Evolutionary conservation across 2,113 vertebrate species (phyloP).

Genomic region (Vidua macroura): DNA sequence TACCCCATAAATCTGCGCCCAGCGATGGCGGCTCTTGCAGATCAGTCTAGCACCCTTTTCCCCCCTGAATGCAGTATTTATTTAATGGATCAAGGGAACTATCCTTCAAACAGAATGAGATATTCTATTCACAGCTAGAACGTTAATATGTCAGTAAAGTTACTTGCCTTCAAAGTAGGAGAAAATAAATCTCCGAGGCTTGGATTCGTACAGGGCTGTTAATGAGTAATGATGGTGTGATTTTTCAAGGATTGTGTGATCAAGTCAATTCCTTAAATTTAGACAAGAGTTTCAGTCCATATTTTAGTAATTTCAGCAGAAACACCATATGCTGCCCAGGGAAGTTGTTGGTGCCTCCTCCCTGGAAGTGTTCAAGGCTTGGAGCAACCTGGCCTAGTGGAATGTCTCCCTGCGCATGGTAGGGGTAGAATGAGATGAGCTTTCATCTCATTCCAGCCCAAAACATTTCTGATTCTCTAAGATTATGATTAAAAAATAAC

Average conservation of each 20-base stretch:
- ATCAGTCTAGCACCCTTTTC: constrained; percentile 57
- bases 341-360: neutral
- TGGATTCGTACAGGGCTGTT: constrained; percentile 23
- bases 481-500: neutral
- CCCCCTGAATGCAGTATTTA: constrained; percentile 67
- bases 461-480: neutral
- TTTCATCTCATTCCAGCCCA: neutral
- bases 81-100: constrained; percentile 74
- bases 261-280: constrained; percentile 47
- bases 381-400: neutral
- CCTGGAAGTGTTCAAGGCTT: neutral
- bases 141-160: constrained; percentile 81
- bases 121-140: constrained; percentile 75
- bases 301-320: constrained; percentile 58
- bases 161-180: constrained; percentile 66
- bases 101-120: constrained; percentile 73
- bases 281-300: constrained; percentile 36
- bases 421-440: neutral
- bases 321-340: neutral
- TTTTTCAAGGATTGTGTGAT: constrained; percentile 54
- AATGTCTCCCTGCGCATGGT: neutral
- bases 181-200: constrained; percentile 68
- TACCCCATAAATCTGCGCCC: constrained; percentile 68
- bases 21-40: constrained; percentile 38
- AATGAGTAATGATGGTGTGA: constrained; percentile 52